Evolutionary conservation across 2,888 invertebrate species (phyloP).

Genomic region (Ormyrus pomaceus): DNA sequence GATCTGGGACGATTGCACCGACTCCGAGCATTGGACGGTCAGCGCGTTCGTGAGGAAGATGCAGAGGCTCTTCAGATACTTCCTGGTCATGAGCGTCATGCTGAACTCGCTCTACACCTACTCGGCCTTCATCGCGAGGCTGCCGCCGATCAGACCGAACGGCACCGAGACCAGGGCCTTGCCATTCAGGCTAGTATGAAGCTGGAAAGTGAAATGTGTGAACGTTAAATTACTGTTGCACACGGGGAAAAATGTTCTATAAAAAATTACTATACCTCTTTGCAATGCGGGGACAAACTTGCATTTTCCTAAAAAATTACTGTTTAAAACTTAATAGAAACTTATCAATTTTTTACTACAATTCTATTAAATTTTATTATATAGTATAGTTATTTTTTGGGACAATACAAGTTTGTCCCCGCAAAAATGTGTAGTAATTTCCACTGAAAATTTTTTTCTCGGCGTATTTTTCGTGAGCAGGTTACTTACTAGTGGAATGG

Average conservation of each 20-base stretch:
- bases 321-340: too few relatives aligned
- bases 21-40: background rate
- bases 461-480: background rate
- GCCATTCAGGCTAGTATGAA: background rate
- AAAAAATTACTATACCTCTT: too few relatives aligned
- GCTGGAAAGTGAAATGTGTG: background rate
- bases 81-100: background rate
- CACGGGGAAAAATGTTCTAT: too few relatives aligned
- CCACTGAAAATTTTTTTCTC: background rate
- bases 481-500: conserved; percentile 53
- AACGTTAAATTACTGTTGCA: background rate
- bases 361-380: too few relatives aligned
- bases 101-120: background rate
- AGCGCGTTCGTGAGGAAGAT: background rate
- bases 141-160: background rate
- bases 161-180: background rate
- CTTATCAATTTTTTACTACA: too few relatives aligned
- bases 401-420: too few relatives aligned
- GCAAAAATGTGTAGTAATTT: too few relatives aligned
- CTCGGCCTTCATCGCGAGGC: background rate
- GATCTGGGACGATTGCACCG: conserved; percentile 11
- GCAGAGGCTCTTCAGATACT: background rate
- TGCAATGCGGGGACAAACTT: too few relatives aligned
- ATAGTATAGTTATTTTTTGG: too few relatives aligned
- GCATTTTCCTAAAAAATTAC: too few relatives aligned